These are phyloP conservation scores for Phalanger gymnotis DNA, from an alignment of 2,797 vertebrate species.

Conservation along the genomic window DNA sequence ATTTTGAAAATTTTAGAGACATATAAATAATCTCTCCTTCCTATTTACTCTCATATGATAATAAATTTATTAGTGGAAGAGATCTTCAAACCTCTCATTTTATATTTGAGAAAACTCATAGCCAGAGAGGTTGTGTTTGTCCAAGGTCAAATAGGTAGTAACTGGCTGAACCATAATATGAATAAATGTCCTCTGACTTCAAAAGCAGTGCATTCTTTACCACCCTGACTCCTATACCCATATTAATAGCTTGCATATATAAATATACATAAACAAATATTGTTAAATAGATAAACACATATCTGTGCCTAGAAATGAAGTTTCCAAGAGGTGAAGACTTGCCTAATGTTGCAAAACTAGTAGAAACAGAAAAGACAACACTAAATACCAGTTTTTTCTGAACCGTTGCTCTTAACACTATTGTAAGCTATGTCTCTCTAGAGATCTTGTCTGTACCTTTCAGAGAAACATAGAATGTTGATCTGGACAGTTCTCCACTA, in stretches of 20 bases:
- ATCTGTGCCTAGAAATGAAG: background rate
- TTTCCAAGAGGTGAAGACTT: background rate
- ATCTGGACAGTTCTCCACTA: background rate
- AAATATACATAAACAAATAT: background rate
- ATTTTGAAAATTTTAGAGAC: background rate
- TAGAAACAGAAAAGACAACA: background rate
- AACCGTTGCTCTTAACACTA: background rate
- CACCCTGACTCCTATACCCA: background rate
- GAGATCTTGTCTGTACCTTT: background rate
- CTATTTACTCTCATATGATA: background rate
- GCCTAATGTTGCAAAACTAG: background rate
- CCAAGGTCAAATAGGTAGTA: background rate
- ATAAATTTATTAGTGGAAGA: background rate
- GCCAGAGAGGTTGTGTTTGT: background rate
- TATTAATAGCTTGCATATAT: background rate
- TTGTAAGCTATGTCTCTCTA: background rate
- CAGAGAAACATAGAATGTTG: background rate
- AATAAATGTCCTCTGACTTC: background rate
- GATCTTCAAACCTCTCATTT: background rate
- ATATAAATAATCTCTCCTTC: background rate
- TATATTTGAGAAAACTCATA: background rate
- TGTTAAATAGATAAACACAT: background rate
- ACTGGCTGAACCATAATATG: background rate
- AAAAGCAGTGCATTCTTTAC: background rate
- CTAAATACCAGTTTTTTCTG: background rate